These are phyloP conservation scores for Squalus acanthias DNA, from an alignment of 2,797 vertebrate species.

Conservation along the genomic window DNA sequence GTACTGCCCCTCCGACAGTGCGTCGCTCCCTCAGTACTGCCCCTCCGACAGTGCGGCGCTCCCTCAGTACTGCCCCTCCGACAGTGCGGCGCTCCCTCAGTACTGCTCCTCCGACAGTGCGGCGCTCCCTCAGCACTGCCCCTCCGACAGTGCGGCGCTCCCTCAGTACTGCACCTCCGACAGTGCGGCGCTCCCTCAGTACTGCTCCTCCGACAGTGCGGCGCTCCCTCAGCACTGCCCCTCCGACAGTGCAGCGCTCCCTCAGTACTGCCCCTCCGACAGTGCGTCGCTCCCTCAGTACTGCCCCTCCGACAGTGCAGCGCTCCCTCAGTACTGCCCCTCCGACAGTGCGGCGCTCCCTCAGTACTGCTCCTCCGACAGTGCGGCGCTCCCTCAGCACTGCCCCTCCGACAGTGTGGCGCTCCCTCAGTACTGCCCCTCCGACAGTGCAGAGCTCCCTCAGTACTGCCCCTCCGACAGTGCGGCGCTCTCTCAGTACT, in stretches of 20 bases:
- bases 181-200: not conserved
- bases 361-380: not conserved
- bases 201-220: not conserved
- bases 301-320: no score
- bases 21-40: no score
- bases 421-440: not conserved
- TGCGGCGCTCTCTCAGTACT: not conserved
- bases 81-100: not conserved
- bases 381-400: not conserved
- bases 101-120: not conserved
- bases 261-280: no score
- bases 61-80: not conserved
- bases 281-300: no score
- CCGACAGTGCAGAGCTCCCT: not conserved
- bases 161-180: not conserved
- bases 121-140: not conserved
- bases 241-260: not conserved
- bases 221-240: not conserved
- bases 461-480: not conserved
- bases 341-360: no score
- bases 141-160: not conserved
- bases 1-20: not conserved
- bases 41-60: not conserved
- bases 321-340: no score
- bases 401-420: not conserved